Conservation (phyloP, 2,797 vertebrate genomes). For the Onychomys arenicola region DNA sequence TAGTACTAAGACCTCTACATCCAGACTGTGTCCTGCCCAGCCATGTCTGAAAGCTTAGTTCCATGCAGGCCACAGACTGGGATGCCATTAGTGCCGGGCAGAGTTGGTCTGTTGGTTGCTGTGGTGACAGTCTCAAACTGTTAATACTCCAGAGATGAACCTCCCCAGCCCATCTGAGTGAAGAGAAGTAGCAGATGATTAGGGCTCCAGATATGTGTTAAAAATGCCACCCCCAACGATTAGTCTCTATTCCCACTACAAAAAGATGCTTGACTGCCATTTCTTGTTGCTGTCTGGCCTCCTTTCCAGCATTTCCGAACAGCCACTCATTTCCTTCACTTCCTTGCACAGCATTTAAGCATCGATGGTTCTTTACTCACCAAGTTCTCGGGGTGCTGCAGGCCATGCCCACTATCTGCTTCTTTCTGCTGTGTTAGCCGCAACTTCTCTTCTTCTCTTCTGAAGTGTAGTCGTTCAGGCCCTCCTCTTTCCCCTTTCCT, state of each 20-base stretch:
- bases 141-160: not conserved
- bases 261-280: not conserved
- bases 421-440: not conserved
- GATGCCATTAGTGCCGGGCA: not conserved
- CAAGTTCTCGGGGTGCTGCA: not conserved
- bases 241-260: not conserved
- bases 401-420: not conserved
- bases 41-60: constrained; percentile 30
- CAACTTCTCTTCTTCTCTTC: not conserved
- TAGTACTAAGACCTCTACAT: constrained; percentile 27
- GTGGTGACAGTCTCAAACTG: not conserved
- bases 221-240: not conserved
- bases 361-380: too few relatives aligned
- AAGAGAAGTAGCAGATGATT: not conserved
- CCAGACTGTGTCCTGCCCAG: not conserved
- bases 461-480: not conserved
- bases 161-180: not conserved
- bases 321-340: not conserved
- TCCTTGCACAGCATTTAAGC: not conserved
- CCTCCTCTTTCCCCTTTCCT: too few relatives aligned
- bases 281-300: not conserved
- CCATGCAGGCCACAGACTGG: not conserved
- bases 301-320: not conserved
- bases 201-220: not conserved
- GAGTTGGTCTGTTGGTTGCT: constrained; percentile 9